Percentiles rank a stretch among this genome's conserved stretches.
These are phyloP conservation scores for Nyleta sp. DNA, from an alignment of 2,888 invertebrate species.

Conservation along the genomic window DNA sequence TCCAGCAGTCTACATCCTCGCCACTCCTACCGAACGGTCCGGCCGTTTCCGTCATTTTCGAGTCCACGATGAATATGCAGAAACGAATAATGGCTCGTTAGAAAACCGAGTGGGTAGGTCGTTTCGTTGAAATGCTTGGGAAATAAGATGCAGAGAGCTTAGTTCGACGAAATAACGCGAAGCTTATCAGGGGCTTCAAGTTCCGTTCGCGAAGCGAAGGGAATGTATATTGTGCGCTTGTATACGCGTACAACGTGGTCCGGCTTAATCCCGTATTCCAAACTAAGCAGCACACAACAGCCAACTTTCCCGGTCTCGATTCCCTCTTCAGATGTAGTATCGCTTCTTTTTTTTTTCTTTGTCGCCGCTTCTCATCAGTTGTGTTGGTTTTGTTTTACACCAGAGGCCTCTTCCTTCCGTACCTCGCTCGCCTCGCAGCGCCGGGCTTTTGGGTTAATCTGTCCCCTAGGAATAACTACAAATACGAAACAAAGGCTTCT, in stretches of 20 bases:
- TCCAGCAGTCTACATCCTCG: slow-evolving; percentile 71
- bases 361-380: slow-evolving; percentile 57
- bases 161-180: slow-evolving; percentile 57
- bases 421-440: slow-evolving; percentile 51
- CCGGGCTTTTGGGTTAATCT: slow-evolving; percentile 75
- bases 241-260: slow-evolving; percentile 13
- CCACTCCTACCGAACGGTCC: slow-evolving; percentile 38
- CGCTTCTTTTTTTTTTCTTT: slow-evolving; percentile 66
- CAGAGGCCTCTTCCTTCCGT: slow-evolving; percentile 62
- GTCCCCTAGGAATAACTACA: slow-evolving; percentile 77
- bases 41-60: neutral
- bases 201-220: slow-evolving; percentile 70
- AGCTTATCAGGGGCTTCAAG: slow-evolving; percentile 80
- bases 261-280: slow-evolving; percentile 80
- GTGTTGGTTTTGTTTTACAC: slow-evolving; percentile 60
- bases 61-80: neutral
- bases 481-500: slow-evolving; percentile 76
- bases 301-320: slow-evolving; percentile 76
- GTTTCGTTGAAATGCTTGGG: slow-evolving; percentile 13
- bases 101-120: neutral
- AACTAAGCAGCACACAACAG: slow-evolving; percentile 77
- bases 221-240: slow-evolving; percentile 38
- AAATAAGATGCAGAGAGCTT: slow-evolving; percentile 27
- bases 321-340: slow-evolving; percentile 67
- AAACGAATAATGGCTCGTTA: neutral